Evolutionary conservation across 1,140 invertebrate genomes (phyloP).

Genomic region (Pinna nobilis): DNA sequence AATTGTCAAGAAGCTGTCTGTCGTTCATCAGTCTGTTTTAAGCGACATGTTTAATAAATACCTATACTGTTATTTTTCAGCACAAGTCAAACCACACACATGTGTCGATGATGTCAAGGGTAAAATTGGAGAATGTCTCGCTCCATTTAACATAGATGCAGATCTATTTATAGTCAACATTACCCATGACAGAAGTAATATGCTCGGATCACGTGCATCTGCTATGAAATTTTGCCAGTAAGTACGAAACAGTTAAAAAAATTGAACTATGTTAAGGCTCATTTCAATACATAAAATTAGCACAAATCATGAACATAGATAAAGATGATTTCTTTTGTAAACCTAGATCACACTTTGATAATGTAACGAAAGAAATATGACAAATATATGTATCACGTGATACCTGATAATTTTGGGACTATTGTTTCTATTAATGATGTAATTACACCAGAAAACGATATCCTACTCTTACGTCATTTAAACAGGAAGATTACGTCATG

Average conservation of each 20-base stretch:
- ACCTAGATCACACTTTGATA: too few species aligned
- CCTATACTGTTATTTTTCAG: conserved; percentile 24
- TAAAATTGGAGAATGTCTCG: conserved; percentile 24
- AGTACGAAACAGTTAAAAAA: background rate
- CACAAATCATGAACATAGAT: background rate
- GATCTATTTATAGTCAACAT: conserved; percentile 41
- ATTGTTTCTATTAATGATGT: too few species aligned
- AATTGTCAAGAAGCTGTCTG: too few species aligned
- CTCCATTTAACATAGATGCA: conserved; percentile 36
- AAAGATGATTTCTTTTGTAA: background rate
- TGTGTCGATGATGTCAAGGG: conserved; percentile 22
- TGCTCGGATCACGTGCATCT: conserved; percentile 18
- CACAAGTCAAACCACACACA: conserved; percentile 25
- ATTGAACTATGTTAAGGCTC: too few species aligned
- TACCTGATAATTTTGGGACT: too few species aligned
- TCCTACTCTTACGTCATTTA: too few species aligned
- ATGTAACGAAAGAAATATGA: too few species aligned
- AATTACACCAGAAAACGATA: too few species aligned
- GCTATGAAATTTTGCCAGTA: conserved; percentile 41
- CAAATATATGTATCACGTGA: too few species aligned
- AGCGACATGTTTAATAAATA: background rate
- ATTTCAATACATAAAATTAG: too few species aligned
- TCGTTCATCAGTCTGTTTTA: too few species aligned
- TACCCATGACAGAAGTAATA: conserved; percentile 38
- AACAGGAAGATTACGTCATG: too few species aligned